These are phyloP conservation scores for Brienomyrus longianalis DNA, from an alignment of 2,113 vertebrate species.

Conservation along the genomic window DNA sequence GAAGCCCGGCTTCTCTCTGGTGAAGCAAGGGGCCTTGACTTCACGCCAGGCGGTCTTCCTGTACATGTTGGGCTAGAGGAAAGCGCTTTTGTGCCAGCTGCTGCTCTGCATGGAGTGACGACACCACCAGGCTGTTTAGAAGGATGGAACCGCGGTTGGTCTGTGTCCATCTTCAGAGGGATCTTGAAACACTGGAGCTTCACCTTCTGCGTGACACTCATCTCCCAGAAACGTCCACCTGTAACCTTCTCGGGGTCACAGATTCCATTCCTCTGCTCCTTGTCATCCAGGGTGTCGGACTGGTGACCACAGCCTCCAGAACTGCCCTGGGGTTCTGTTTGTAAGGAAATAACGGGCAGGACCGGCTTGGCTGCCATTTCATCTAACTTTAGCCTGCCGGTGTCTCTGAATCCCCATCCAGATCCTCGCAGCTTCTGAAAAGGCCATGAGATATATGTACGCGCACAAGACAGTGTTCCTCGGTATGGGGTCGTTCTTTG, in stretches of 20 bases:
- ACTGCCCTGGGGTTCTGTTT: background rate
- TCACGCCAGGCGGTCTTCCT: background rate
- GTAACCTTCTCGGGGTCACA: too few relatives aligned
- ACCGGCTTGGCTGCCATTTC: background rate
- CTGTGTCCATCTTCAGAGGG: background rate
- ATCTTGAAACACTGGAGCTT: background rate
- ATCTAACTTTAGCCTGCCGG: background rate
- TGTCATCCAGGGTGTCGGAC: background rate
- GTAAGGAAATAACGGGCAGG: too few relatives aligned
- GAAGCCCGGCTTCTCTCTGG: background rate
- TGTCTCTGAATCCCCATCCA: background rate
- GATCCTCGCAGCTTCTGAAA: background rate
- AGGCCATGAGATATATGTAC: slow-evolving; percentile 16
- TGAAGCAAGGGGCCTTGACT: background rate
- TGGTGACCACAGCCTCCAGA: background rate
- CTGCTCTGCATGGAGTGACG: background rate
- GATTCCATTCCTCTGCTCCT: background rate
- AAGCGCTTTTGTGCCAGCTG: background rate
- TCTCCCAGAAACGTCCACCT: background rate
- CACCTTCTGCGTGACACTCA: background rate
- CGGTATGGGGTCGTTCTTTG: slow-evolving; percentile 7
- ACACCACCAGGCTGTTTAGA: too few relatives aligned
- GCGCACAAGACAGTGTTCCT: background rate
- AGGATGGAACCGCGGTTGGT: background rate
- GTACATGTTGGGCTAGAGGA: background rate